These are phyloP conservation scores for Eudyptes chrysolophus DNA, from an alignment of 2,113 vertebrate species.

Conservation along the genomic window DNA sequence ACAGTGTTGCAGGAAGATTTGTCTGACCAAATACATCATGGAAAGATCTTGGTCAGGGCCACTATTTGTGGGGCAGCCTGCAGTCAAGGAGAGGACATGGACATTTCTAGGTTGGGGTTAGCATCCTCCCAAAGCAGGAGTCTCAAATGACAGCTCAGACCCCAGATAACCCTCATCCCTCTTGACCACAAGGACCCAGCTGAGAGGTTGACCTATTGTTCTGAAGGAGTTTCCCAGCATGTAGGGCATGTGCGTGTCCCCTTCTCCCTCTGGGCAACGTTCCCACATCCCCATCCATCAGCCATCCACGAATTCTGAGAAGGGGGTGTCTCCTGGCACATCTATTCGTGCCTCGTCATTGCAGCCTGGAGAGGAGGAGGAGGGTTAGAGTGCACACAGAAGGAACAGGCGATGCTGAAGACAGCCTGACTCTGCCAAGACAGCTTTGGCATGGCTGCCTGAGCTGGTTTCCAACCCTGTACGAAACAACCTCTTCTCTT, in stretches of 20 bases:
- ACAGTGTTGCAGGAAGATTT: neutral
- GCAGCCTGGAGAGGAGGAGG: neutral
- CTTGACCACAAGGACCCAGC: neutral
- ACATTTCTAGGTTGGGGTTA: neutral
- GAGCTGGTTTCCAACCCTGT: neutral
- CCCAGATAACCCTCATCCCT: neutral
- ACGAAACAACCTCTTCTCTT: neutral
- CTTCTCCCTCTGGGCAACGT: neutral
- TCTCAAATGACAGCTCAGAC: neutral
- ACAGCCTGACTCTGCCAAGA: neutral
- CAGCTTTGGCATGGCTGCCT: neutral
- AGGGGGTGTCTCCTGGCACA: neutral
- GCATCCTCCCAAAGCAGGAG: neutral
- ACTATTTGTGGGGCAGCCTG: no score
- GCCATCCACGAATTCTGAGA: neutral
- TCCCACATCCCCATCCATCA: neutral
- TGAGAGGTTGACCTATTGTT: neutral
- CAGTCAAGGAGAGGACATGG: neutral
- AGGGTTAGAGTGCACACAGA: neutral
- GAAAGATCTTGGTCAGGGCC: neutral
- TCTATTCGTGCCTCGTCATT: neutral
- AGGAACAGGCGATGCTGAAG: neutral
- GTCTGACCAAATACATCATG: neutral
- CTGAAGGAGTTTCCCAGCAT: neutral
- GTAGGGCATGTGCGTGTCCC: neutral